Conservation (phyloP, 2,113 vertebrate genomes). For the Bombycilla garrulus region DNA sequence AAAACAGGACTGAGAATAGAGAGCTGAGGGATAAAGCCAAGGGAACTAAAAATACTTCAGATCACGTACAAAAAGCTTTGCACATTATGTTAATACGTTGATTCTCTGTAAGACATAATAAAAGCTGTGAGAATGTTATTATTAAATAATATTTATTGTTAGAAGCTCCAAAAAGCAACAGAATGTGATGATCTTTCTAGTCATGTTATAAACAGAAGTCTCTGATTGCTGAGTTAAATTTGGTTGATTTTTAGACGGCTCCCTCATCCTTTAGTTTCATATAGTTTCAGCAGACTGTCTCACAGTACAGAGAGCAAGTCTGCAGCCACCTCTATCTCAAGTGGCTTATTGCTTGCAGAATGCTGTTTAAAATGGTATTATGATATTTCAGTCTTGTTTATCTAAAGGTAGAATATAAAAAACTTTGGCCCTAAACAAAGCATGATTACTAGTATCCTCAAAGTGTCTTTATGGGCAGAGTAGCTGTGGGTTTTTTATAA, state of each 20-base stretch:
- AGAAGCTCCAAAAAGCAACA: background rate
- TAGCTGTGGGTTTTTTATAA: background rate
- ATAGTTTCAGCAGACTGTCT: background rate
- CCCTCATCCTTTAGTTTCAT: background rate
- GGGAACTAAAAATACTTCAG: background rate
- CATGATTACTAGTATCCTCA: background rate
- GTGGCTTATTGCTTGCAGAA: background rate
- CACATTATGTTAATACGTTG: background rate
- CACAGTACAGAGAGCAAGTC: background rate
- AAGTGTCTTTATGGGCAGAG: background rate
- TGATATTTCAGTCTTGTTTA: background rate
- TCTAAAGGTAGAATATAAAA: background rate
- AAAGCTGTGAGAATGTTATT: background rate
- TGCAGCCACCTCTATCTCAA: background rate
- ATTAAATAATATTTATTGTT: background rate
- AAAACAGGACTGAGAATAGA: background rate
- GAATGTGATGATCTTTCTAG: background rate
- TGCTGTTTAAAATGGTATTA: background rate
- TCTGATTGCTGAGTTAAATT: background rate
- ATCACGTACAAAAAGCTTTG: background rate
- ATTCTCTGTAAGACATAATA: background rate
- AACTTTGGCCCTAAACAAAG: background rate
- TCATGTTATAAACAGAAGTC: background rate
- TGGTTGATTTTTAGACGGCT: background rate
- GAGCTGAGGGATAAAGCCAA: background rate